phyloP scores from a whole-genome alignment of 2,797 vertebrate genomes.

The Prionace glauca region DNA sequence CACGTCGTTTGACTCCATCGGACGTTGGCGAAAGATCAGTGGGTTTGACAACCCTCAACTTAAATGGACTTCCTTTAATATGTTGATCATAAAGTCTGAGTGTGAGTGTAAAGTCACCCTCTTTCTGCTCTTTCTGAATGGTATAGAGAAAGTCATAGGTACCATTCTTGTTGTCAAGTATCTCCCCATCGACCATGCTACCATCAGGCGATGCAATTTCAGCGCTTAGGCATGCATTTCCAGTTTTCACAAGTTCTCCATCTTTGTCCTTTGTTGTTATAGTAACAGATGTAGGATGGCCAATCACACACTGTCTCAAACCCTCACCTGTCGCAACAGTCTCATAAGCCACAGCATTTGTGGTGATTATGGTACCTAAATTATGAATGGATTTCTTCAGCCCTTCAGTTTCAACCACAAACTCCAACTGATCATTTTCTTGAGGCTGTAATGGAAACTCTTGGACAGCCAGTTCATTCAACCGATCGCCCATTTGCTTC shows the following conservation, averaged over 20 bases:
- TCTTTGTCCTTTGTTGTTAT: constrained; percentile 95
- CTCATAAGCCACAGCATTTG: constrained; percentile 84
- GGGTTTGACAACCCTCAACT: constrained; percentile 77
- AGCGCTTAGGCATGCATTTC: constrained; percentile 78
- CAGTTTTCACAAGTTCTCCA: constrained; percentile 84
- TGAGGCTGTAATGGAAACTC: constrained; percentile 82
- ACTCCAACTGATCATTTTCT: constrained; percentile 88
- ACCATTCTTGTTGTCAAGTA: constrained; percentile 93
- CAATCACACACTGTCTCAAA: constrained; percentile 78
- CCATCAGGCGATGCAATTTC: constrained; percentile 77
- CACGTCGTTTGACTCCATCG: constrained; percentile 77
- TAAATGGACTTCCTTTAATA: constrained; percentile 90
- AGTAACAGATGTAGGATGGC: constrained; percentile 78
- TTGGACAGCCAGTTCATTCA: constrained; percentile 72
- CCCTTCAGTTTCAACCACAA: constrained; percentile 84
- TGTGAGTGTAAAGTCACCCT: constrained; percentile 80
- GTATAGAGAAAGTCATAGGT: constrained; percentile 88
- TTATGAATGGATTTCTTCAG: constrained; percentile 95
- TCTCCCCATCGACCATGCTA: constrained; percentile 73
- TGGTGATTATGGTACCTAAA: constrained; percentile 83
- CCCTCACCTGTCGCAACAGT: constrained; percentile 89
- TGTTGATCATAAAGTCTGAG: constrained; percentile 87
- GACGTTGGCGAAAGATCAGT: constrained; percentile 72
- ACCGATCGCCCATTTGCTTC: constrained; percentile 93
- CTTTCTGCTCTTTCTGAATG: constrained; percentile 78